Conservation (phyloP, 1,140 invertebrate species). For the Steinernema khuongi region DNA sequence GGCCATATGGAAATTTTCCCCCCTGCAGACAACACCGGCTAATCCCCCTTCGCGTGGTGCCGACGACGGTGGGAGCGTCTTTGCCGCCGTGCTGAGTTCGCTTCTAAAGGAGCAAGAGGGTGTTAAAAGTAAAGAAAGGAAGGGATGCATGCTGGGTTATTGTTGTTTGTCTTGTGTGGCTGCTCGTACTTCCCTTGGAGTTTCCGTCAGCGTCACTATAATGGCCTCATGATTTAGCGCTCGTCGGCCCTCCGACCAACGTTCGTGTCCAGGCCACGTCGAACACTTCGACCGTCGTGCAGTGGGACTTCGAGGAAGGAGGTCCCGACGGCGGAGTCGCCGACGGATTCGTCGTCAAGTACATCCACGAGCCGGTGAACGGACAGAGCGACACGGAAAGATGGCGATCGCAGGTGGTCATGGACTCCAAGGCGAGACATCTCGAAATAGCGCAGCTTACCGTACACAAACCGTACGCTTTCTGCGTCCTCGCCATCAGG, state of each 20-base stretch:
- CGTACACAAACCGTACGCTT: constrained; percentile 53
- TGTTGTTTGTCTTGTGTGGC: neutral
- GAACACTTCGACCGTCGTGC: constrained; percentile 55
- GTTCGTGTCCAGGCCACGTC: constrained; percentile 53
- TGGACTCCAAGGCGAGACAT: constrained; percentile 40
- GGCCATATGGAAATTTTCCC: neutral
- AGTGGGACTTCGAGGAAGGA: constrained; percentile 56
- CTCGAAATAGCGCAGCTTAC: constrained; percentile 44
- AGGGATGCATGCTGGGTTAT: neutral
- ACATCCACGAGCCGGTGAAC: constrained; percentile 52
- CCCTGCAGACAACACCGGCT: constrained; percentile 18
- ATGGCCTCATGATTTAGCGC: constrained; percentile 43
- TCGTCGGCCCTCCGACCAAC: constrained; percentile 55
- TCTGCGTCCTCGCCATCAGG: constrained; percentile 57
- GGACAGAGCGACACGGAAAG: constrained; percentile 25
- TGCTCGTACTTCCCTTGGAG: neutral
- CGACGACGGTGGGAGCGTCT: neutral
- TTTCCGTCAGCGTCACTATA: neutral
- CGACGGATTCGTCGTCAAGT: constrained; percentile 57
- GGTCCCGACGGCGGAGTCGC: constrained; percentile 34
- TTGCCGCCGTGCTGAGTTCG: constrained; percentile 23
- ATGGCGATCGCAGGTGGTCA: constrained; percentile 22
- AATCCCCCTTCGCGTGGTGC: constrained; percentile 1
- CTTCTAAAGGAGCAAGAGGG: constrained; percentile 21
- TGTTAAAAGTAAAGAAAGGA: neutral